Conservation (phyloP, 2,113 vertebrate species). For the Myanophis thanlyinensis region DNA sequence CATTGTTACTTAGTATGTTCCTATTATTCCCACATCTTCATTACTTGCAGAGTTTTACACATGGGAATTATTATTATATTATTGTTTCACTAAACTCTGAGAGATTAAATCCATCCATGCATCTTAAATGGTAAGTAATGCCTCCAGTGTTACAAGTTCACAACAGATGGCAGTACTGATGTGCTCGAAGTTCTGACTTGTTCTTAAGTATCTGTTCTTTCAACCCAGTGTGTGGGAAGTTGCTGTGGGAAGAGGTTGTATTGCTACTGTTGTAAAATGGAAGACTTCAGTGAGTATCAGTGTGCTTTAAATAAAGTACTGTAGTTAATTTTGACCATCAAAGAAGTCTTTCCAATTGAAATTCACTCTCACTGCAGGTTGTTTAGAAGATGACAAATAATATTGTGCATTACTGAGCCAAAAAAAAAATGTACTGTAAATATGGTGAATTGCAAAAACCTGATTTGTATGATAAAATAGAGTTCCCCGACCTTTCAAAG, state of each 20-base stretch:
- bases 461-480: no score
- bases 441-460: not conserved
- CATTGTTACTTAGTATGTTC: not conserved
- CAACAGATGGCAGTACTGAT: not conserved
- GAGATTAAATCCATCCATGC: not conserved
- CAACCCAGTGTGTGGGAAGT: no score
- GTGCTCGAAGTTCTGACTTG: not conserved
- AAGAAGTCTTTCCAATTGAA: not conserved
- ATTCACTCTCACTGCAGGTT: not conserved
- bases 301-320: not conserved
- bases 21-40: not conserved
- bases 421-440: not conserved
- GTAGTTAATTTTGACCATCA: not conserved
- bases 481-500: no score
- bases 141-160: not conserved
- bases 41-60: not conserved
- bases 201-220: not conserved
- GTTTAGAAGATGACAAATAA: not conserved
- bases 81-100: not conserved
- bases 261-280: no score
- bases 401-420: not conserved
- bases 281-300: no score
- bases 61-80: not conserved
- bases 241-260: no score
- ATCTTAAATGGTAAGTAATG: not conserved